Evolutionary conservation across 2,888 invertebrate genomes (phyloP), one percentile per base, ranked within the genome.

Genomic region (Phragmatobia fuliginosa): DNA sequence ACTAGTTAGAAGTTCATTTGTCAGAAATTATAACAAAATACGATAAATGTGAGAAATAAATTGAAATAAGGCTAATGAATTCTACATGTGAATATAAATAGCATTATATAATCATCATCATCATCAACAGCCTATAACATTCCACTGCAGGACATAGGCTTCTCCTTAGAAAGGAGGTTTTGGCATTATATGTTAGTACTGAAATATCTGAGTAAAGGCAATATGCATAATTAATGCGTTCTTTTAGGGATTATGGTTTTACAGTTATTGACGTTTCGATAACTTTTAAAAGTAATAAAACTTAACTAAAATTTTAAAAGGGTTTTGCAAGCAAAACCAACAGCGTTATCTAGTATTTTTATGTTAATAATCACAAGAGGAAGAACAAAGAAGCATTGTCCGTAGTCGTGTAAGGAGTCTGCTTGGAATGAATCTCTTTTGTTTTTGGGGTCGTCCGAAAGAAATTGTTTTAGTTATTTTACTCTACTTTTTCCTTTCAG

Each of bases 351-450:
- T 72, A 76, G 73, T 77, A 82, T 75, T 85, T 87, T 85, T 83
- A 87, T 87, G 82, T 88, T 87, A 87, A 88, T 90, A 90, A 90
- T 88, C 85, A 81, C 83, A 79, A 70, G 73, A 62, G 74, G 77
- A 83, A 76, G 79, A 88, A 91, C 90, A 90, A 91, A 87, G 90
- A 79, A 71, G 83, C 83, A 89, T 90, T 91, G 90, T 91, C 83
- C 77, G 71, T 72, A 71, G 76, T 77, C 84, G 86, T 87, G 86
- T 90, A 91, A 90, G 88, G 82, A 89, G 87, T 86, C 85, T 83
- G 77, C 76, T 85, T 78, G 76, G 78, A 89, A 87, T 86, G 85
- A 88, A 88, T 84, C 85, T 83, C 84, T 85, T 88, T 91, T 90
- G 89, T 91, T 89, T 49, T 87, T 80, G 81, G 84, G 85, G 85